Evolutionary conservation across 2,888 invertebrate genomes (phyloP).

Genomic region (Aphodius granarius): DNA sequence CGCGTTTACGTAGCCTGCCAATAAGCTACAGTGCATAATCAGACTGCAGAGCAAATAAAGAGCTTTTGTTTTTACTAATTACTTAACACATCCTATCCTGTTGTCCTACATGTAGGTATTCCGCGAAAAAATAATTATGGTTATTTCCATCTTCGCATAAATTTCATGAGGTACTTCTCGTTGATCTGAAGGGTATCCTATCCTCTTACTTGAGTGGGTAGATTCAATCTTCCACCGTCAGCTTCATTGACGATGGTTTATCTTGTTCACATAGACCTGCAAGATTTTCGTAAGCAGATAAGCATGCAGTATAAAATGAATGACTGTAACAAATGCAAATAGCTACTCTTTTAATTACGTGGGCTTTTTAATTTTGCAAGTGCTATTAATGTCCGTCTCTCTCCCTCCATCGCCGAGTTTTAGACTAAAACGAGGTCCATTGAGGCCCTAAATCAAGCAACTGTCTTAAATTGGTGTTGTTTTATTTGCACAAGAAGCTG

Average conservation of each 20-base stretch:
- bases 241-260: neutral
- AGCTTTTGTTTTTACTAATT: neutral
- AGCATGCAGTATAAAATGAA: conserved; percentile 10
- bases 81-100: no score
- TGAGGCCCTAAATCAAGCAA: conserved; percentile 5
- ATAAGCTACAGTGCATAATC: no score
- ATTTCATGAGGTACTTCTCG: no score
- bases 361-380: neutral
- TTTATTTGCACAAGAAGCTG: neutral
- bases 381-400: neutral
- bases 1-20: no score
- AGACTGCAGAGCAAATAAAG: neutral
- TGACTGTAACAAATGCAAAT: conserved; percentile 3
- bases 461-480: neutral
- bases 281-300: conserved; percentile 7
- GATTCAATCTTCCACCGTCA: neutral
- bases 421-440: neutral
- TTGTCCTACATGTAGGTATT: no score
- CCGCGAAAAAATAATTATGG: no score
- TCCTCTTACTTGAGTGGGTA: neutral
- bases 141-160: no score
- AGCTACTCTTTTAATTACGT: neutral
- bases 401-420: neutral
- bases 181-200: neutral
- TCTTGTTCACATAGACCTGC: neutral